A percentile compares a stretch with the other conserved stretches of the same genome.
Evolutionary conservation across 2,113 vertebrate species (phyloP).

Genomic region (Lontra canadensis): DNA sequence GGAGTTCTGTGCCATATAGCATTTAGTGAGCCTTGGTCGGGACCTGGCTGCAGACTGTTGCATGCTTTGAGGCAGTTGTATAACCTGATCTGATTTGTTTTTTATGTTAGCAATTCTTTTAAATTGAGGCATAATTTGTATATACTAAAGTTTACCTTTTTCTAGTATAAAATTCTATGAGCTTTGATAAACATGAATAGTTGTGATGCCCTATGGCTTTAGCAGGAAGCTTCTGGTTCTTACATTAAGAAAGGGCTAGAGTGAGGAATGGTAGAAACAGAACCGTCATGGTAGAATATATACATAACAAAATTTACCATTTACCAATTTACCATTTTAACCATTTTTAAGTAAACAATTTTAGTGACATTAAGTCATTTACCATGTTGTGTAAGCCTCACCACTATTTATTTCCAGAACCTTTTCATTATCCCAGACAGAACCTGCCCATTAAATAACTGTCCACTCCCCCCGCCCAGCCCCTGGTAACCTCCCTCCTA

Average conservation of each 20-base stretch:
- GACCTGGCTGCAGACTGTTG: background rate
- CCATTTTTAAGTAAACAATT: background rate
- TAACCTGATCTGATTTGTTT: background rate
- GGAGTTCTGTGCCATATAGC: fast-evolving
- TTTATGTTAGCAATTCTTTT: background rate
- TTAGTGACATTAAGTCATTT: background rate
- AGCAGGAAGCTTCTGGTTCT: background rate
- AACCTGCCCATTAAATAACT: background rate
- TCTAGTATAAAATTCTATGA: background rate
- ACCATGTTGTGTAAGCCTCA: background rate
- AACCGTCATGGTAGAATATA: background rate
- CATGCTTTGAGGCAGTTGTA: background rate
- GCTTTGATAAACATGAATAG: background rate
- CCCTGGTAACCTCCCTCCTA: background rate
- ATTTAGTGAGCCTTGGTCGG: background rate
- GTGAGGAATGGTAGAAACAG: background rate
- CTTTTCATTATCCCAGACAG: background rate
- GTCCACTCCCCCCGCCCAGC: background rate
- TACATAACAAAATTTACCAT: background rate
- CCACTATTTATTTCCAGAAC: background rate
- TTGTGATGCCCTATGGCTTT: background rate
- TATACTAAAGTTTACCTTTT: background rate
- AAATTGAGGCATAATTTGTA: background rate
- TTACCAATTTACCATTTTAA: background rate
- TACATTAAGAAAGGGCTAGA: background rate